A percentile compares a stretch with the other conserved stretches of the same genome.
phyloP scores from a whole-genome alignment of 1,140 invertebrate species.

The Trigoniulus corallinus region DNA sequence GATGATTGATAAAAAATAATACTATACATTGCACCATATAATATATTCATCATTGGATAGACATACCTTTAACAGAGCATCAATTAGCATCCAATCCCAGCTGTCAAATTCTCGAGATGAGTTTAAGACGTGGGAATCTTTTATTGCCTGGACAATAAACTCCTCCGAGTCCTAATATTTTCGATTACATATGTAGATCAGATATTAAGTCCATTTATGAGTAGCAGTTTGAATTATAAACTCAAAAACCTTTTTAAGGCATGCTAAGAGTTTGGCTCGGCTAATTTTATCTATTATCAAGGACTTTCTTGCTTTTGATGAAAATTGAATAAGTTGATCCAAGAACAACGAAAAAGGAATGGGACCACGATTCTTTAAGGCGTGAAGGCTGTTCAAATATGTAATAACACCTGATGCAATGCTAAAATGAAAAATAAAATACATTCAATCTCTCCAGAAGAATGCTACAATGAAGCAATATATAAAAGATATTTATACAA shows the following conservation, averaged over 20 bases:
- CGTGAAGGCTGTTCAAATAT: constrained; percentile 51
- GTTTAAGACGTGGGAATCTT: constrained; percentile 50
- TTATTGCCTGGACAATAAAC: constrained; percentile 35
- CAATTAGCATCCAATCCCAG: constrained; percentile 74
- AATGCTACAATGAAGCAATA: too few species aligned
- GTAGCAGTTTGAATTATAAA: too few species aligned
- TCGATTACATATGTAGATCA: too few species aligned
- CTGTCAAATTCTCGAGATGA: constrained; percentile 42
- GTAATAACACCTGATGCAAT: constrained; percentile 58
- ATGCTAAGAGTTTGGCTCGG: too few species aligned
- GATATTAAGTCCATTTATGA: too few species aligned
- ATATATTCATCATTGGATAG: constrained; percentile 10
- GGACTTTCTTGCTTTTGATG: too few species aligned
- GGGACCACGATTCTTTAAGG: constrained; percentile 54
- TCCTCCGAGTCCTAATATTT: constrained; percentile 38
- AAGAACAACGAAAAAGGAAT: constrained; percentile 64
- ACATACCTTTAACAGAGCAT: constrained; percentile 52
- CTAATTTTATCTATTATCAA: too few species aligned
- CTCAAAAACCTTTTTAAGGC: too few species aligned
- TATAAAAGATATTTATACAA: too few species aligned
- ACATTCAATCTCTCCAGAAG: neutral
- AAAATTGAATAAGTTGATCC: constrained; percentile 48
- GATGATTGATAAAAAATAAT: neutral
- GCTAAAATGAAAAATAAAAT: constrained; percentile 17
- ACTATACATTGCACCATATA: neutral